Percentiles rank a stretch among this genome's conserved stretches.
These are phyloP conservation scores for Seira ritae DNA, from an alignment of 2,888 invertebrate species.

Conservation along the genomic window DNA sequence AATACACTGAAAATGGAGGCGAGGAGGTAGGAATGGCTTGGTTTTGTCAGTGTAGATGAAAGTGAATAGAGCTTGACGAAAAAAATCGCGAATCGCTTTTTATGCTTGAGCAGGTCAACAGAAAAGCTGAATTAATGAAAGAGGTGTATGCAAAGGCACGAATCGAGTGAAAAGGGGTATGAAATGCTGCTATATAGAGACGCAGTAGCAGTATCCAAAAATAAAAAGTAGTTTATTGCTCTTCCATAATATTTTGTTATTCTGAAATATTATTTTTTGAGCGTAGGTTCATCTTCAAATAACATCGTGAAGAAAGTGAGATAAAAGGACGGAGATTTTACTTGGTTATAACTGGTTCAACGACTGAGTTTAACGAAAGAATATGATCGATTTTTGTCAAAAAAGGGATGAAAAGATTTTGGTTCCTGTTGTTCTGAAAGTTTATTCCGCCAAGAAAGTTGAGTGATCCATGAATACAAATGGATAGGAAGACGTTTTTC, in stretches of 20 bases:
- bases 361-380: not conserved
- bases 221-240: not conserved
- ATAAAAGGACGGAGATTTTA: not conserved
- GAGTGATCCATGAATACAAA: too few relatives aligned
- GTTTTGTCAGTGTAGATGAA: not conserved
- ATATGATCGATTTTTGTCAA: not conserved
- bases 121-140: not conserved
- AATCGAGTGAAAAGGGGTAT: not conserved
- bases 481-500: too few relatives aligned
- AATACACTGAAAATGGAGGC: conserved; percentile 13
- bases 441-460: too few relatives aligned
- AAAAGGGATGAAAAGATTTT: not conserved
- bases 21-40: not conserved
- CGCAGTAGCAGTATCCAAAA: not conserved
- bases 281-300: too few relatives aligned
- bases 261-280: too few relatives aligned
- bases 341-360: not conserved
- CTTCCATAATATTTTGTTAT: not conserved
- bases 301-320: too few relatives aligned
- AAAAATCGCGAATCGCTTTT: conserved; percentile 39
- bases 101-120: conserved; percentile 33
- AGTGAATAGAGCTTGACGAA: not conserved
- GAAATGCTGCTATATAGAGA: not conserved
- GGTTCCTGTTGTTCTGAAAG: not conserved
- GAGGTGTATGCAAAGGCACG: not conserved